Evolutionary conservation across 2,113 vertebrate species (phyloP).

Genomic region (Megalops atlanticus): DNA sequence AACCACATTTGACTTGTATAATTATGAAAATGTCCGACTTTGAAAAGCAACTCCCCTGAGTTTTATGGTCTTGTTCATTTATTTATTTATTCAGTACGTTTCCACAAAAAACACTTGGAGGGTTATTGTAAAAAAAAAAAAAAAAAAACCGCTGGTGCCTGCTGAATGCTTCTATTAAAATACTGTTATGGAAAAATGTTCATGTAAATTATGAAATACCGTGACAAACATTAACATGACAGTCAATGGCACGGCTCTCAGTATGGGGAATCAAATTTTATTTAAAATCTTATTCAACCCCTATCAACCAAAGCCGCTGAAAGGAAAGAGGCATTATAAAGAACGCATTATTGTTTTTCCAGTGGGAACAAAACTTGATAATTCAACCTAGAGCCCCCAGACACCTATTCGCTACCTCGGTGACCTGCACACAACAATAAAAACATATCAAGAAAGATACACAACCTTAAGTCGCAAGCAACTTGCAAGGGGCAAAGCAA

Average conservation of each 20-base stretch:
- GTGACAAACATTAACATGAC: neutral
- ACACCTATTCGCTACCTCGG: conserved; percentile 16
- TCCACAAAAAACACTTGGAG: no score
- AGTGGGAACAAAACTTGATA: neutral
- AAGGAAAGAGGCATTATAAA: neutral
- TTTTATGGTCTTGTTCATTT: neutral
- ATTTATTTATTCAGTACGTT: neutral
- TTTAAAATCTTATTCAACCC: neutral
- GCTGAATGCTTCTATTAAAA: neutral
- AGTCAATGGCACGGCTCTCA: neutral
- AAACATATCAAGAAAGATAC: neutral
- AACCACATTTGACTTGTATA: neutral
- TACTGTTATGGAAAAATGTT: neutral
- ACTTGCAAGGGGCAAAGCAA: conserved; percentile 8
- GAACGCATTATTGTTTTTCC: neutral
- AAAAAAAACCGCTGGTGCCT: neutral
- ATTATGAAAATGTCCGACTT: neutral
- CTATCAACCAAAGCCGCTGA: neutral
- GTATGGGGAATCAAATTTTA: neutral
- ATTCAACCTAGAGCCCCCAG: conserved; percentile 17
- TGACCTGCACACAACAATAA: conserved; percentile 20
- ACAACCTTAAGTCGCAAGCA: neutral
- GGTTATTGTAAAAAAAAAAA: no score
- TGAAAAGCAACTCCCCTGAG: neutral
- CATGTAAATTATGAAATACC: neutral